A percentile compares a stretch with the other conserved stretches of the same genome.
Conservation (phyloP, 2,113 vertebrate species). For the Opisthocomus hoazin region DNA sequence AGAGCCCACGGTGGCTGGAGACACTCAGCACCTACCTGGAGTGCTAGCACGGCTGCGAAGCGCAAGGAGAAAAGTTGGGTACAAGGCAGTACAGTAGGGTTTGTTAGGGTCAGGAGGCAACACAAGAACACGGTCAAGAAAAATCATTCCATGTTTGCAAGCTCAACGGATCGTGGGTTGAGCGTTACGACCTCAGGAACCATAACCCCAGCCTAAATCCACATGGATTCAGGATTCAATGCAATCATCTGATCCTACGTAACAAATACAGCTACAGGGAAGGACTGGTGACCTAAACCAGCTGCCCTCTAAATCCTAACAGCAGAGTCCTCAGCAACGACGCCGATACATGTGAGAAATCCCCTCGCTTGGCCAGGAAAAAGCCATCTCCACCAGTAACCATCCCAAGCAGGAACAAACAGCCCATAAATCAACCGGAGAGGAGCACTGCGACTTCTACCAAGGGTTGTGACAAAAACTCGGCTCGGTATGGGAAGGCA, state of each 20-base stretch:
- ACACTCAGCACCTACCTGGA: neutral
- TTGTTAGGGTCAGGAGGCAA: neutral
- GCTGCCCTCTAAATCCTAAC: neutral
- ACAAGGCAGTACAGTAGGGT: neutral
- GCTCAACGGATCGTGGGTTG: neutral
- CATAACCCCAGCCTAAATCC: neutral
- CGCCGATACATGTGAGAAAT: neutral
- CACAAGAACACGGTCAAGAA: neutral
- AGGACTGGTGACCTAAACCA: neutral
- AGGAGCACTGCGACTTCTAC: neutral
- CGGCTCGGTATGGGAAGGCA: neutral
- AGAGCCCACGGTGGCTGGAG: neutral
- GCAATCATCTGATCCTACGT: neutral
- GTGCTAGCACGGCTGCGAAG: neutral
- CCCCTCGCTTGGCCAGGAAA: neutral
- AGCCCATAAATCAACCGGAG: neutral
- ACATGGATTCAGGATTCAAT: neutral
- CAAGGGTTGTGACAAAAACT: conserved; percentile 26
- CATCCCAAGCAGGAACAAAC: neutral
- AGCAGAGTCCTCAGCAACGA: neutral
- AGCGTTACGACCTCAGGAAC: neutral
- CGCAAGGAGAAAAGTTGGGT: neutral
- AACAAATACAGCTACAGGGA: neutral
- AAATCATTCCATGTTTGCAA: neutral
- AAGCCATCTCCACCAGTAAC: neutral